phyloP scores from a whole-genome alignment of 2,888 invertebrate species.

The Candidula unifasciata region DNA sequence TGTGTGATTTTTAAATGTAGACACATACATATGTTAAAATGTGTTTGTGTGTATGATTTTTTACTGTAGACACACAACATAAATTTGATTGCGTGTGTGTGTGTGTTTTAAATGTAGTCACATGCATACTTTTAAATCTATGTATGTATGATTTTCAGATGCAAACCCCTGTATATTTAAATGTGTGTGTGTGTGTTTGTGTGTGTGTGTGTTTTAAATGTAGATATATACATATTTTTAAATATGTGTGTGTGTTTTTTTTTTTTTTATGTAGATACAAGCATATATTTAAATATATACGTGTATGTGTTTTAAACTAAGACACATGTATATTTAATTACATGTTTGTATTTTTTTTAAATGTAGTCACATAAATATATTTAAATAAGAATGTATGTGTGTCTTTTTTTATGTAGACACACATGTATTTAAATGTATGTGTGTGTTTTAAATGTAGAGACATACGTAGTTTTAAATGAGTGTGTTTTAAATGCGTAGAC shows the following conservation, averaged over 20 bases:
- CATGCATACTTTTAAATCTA: not conserved
- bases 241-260: not conserved
- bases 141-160: conserved; percentile 4
- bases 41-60: conserved; percentile 9
- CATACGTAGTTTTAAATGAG: not conserved
- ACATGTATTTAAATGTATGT: not conserved
- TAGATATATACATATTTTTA: conserved; percentile 7
- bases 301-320: not conserved
- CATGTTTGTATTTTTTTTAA: no score
- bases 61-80: not conserved
- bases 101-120: conserved; percentile 6
- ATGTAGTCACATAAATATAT: no score
- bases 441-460: not conserved
- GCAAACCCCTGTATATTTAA: not conserved
- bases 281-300: not conserved
- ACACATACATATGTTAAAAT: conserved; percentile 15
- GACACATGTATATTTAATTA: not conserved
- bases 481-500: not conserved
- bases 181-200: conserved; percentile 11
- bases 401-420: not conserved
- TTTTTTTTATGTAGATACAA: not conserved
- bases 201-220: conserved; percentile 15
- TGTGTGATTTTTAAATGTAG: not conserved
- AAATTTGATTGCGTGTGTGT: not conserved
- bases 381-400: not conserved